phyloP scores from a whole-genome alignment of 2,888 invertebrate genomes.

The Monochamus alternatus region DNA sequence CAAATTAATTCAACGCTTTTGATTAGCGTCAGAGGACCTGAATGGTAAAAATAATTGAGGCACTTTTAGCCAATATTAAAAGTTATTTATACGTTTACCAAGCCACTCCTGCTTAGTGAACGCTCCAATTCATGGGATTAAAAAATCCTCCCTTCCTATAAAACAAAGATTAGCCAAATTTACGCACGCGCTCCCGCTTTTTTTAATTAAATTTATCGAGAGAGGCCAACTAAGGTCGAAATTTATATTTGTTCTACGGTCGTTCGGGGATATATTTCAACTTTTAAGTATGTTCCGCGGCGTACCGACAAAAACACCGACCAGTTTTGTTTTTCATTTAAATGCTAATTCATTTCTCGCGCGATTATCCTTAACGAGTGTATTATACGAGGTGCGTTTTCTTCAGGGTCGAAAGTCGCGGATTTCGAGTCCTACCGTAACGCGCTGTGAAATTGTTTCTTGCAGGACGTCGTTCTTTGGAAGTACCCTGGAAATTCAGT shows the following conservation, averaged over 20 bases:
- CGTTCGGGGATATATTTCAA: constrained; percentile 54
- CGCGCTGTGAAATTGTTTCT: constrained; percentile 24
- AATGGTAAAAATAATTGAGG: neutral
- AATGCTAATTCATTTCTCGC: constrained; percentile 57
- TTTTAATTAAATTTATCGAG: constrained; percentile 56
- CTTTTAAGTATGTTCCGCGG: constrained; percentile 55
- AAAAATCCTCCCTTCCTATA: constrained; percentile 8
- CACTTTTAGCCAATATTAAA: neutral
- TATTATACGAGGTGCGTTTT: constrained; percentile 43
- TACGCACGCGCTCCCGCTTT: constrained; percentile 53
- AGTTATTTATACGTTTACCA: neutral
- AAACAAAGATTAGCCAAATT: constrained; percentile 45
- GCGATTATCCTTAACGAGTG: constrained; percentile 53
- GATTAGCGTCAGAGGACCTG: no score
- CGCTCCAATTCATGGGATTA: constrained; percentile 19
- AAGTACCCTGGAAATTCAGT: neutral
- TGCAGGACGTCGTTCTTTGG: neutral
- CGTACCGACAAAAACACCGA: constrained; percentile 54
- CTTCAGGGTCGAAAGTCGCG: constrained; percentile 32
- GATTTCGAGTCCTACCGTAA: constrained; percentile 2
- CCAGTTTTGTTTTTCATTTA: constrained; percentile 57
- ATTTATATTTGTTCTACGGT: constrained; percentile 56
- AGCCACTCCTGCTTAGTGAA: constrained; percentile 4
- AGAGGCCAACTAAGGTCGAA: constrained; percentile 53
- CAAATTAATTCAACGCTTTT: no score